phyloP scores from a whole-genome alignment of 2,797 vertebrate species.

The Mormyrops attenuatus region DNA sequence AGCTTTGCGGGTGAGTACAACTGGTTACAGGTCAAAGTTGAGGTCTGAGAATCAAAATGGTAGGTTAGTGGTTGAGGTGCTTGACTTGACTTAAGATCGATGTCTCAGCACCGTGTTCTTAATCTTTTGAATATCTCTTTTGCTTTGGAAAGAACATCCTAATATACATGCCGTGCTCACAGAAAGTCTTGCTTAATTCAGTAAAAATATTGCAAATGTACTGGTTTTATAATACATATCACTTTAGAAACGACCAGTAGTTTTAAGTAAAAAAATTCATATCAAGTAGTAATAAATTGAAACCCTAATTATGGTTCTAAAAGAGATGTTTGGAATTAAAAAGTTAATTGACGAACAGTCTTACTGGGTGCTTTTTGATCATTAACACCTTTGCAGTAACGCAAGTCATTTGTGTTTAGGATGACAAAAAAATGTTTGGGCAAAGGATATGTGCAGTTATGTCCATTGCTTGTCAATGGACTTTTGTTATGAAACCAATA shows the following conservation, averaged over 20 bases:
- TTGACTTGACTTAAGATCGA: not conserved
- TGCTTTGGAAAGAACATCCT: not conserved
- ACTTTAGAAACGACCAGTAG: too few relatives aligned
- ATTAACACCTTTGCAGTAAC: not conserved
- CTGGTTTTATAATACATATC: not conserved
- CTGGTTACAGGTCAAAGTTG: not conserved
- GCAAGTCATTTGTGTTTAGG: not conserved
- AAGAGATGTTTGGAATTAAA: not conserved
- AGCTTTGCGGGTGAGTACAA: conserved; percentile 74
- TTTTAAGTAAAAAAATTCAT: too few relatives aligned
- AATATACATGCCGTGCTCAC: not conserved
- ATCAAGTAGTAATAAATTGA: not conserved
- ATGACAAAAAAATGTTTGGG: not conserved
- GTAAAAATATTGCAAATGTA: not conserved
- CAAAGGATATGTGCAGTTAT: not conserved
- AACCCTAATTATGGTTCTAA: not conserved
- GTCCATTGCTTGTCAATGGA: not conserved
- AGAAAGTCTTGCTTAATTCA: not conserved
- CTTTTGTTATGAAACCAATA: not conserved
- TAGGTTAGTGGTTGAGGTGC: not conserved
- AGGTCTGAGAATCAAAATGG: not conserved
- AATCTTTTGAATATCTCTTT: not conserved
- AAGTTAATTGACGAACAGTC: not conserved
- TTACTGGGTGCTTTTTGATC: not conserved
- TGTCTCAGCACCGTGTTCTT: not conserved